Percentiles rank a stretch among this genome's conserved stretches.
These are phyloP conservation scores for Hyles euphorbiae DNA, from an alignment of 1,140 invertebrate species.

Conservation along the genomic window DNA sequence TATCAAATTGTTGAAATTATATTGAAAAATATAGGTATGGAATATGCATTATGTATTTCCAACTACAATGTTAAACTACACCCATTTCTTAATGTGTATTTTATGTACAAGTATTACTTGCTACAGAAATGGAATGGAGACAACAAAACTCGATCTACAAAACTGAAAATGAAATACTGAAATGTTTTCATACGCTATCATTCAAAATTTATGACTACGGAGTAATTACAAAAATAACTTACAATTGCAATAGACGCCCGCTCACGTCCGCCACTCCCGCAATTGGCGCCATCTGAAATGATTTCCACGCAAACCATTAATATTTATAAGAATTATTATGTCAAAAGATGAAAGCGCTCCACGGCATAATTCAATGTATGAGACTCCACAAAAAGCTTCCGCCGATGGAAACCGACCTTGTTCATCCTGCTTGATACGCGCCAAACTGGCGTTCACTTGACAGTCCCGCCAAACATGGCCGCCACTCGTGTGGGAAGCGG, in stretches of 20 bases:
- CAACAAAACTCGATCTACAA: too few species aligned
- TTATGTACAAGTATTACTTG: too few species aligned
- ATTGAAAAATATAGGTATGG: too few species aligned
- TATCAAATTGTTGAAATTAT: background rate
- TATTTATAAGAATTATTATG: conserved; percentile 22
- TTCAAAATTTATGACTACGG: too few species aligned
- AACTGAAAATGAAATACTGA: too few species aligned
- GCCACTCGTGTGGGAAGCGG: conserved; percentile 70
- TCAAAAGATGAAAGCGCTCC: conserved; percentile 15
- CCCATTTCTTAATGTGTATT: too few species aligned
- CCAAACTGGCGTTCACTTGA: conserved; percentile 71
- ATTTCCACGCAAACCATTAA: conserved; percentile 32
- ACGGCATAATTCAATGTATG: conserved; percentile 18
- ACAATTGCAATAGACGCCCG: conserved; percentile 4
- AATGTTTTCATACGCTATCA: too few species aligned
- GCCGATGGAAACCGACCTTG: conserved; percentile 59
- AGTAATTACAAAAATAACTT: conserved; percentile 4
- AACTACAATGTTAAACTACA: too few species aligned
- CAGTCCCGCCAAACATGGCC: conserved; percentile 71
- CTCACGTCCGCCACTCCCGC: background rate
- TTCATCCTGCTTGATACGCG: conserved; percentile 63
- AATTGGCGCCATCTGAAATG: conserved; percentile 37
- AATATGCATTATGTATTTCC: too few species aligned
- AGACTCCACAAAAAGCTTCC: conserved; percentile 38
- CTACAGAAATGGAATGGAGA: too few species aligned